These are phyloP conservation scores for Drosophila truncata DNA, from an alignment of 1,140 invertebrate species.

Conservation along the genomic window DNA sequence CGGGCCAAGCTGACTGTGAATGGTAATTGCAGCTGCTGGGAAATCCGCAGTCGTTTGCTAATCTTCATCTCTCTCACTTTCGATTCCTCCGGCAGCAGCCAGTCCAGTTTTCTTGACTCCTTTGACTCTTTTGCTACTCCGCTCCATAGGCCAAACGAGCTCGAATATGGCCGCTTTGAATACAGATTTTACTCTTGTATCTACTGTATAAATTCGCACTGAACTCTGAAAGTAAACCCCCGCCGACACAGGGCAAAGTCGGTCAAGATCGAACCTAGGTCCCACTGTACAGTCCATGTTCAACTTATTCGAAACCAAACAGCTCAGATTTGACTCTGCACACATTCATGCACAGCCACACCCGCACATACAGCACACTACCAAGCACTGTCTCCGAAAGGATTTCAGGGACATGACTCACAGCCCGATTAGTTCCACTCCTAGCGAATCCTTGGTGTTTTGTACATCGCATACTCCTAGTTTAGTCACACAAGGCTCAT, in stretches of 20 bases:
- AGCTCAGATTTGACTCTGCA: slow-evolving; percentile 63
- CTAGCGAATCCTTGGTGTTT: slow-evolving; percentile 26
- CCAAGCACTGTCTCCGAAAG: slow-evolving; percentile 17
- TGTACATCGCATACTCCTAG: slow-evolving; percentile 54
- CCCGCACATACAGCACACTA: slow-evolving; percentile 36
- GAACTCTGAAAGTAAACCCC: slow-evolving; percentile 8
- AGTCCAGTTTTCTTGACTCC: slow-evolving; percentile 37
- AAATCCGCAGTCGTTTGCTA: background rate
- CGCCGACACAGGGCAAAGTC: slow-evolving; percentile 40
- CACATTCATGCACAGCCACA: slow-evolving; percentile 29
- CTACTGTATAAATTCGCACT: slow-evolving; percentile 26
- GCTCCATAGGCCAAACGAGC: slow-evolving; percentile 54
- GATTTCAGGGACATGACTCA: slow-evolving; percentile 22
- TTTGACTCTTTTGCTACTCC: slow-evolving; percentile 36
- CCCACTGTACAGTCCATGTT: slow-evolving; percentile 15
- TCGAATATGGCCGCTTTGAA: slow-evolving; percentile 53
- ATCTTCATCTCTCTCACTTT: slow-evolving; percentile 24
- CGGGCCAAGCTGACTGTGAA: slow-evolving; percentile 90
- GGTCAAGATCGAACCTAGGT: slow-evolving; percentile 57
- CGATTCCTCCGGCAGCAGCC: slow-evolving; percentile 14
- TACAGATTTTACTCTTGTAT: slow-evolving; percentile 5
- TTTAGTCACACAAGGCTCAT: slow-evolving; percentile 60
- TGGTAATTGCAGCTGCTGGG: slow-evolving; percentile 86
- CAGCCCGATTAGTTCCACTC: slow-evolving; percentile 50
- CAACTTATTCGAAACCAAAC: slow-evolving; percentile 41